Conservation (phyloP, 2,888 invertebrate species). For the Caenorhabditis angaria region DNA sequence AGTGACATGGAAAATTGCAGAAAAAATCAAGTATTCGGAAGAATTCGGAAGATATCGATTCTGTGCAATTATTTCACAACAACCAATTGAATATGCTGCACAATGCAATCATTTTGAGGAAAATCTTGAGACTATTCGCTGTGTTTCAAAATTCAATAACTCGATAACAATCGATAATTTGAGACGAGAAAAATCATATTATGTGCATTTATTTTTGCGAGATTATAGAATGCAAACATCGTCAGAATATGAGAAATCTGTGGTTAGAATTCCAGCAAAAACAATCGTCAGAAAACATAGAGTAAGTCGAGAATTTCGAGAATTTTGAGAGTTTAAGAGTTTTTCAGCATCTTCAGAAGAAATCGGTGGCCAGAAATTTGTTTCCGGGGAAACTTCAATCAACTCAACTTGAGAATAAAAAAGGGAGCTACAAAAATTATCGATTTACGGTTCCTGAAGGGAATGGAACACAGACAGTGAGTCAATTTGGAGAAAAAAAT, state of each 20-base stretch:
- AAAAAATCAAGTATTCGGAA: conserved; percentile 29
- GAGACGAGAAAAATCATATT: conserved; percentile 48
- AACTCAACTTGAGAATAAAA: conserved; percentile 36
- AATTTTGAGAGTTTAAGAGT: conserved; percentile 15
- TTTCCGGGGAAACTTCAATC: conserved; percentile 29
- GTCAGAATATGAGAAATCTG: conserved; percentile 43
- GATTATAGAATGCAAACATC: conserved; percentile 53
- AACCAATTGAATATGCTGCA: conserved; percentile 49
- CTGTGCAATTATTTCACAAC: conserved; percentile 53
- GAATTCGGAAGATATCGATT: conserved; percentile 48
- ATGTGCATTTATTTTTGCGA: conserved; percentile 55
- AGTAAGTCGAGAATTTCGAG: neutral
- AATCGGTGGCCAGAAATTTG: conserved; percentile 9
- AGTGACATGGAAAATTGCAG: conserved; percentile 50
- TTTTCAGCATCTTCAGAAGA: neutral
- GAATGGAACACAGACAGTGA: conserved; percentile 30
- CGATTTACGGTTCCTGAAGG: conserved; percentile 34
- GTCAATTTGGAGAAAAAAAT: neutral
- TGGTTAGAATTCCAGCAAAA: conserved; percentile 30
- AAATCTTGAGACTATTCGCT: conserved; percentile 60
- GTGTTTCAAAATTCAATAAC: conserved; percentile 54
- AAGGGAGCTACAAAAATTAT: conserved; percentile 40
- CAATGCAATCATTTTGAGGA: conserved; percentile 61
- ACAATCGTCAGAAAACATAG: conserved; percentile 21
- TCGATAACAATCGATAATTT: conserved; percentile 46